These are phyloP conservation scores for Campylomormyrus tamandua DNA, from an alignment of 2,113 vertebrate species.

Conservation along the genomic window DNA sequence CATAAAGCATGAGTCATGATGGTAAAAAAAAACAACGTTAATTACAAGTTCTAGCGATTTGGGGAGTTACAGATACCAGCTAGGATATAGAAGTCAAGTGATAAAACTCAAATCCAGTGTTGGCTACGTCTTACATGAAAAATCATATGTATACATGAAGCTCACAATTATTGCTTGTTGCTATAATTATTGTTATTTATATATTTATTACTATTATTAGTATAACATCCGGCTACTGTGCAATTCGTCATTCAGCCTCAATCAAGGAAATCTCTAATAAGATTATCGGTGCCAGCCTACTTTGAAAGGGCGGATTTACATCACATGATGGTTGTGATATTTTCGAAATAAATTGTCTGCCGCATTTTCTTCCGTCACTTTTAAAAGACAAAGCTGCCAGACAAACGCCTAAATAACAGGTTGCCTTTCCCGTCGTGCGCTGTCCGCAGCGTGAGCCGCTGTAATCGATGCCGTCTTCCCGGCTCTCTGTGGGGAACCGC, in stretches of 20 bases:
- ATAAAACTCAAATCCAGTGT: background rate
- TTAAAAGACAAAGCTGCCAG: background rate
- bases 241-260: background rate
- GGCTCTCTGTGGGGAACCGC: background rate
- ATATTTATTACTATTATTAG: background rate
- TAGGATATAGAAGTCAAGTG: conserved; percentile 11
- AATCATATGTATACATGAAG: background rate
- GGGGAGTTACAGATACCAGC: background rate
- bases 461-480: background rate
- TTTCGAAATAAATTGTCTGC: background rate
- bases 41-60: background rate
- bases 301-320: background rate
- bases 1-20: background rate
- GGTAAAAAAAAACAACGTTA: background rate
- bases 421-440: background rate
- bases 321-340: background rate
- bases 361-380: background rate
- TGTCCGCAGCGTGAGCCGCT: conserved; percentile 11
- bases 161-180: background rate
- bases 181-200: background rate
- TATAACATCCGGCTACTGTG: background rate
- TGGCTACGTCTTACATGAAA: background rate
- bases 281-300: background rate
- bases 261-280: background rate
- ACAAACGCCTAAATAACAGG: background rate